These are phyloP conservation scores for Oxyscelio sp. DNA, from an alignment of 2,888 invertebrate genomes.

Conservation along the genomic window DNA sequence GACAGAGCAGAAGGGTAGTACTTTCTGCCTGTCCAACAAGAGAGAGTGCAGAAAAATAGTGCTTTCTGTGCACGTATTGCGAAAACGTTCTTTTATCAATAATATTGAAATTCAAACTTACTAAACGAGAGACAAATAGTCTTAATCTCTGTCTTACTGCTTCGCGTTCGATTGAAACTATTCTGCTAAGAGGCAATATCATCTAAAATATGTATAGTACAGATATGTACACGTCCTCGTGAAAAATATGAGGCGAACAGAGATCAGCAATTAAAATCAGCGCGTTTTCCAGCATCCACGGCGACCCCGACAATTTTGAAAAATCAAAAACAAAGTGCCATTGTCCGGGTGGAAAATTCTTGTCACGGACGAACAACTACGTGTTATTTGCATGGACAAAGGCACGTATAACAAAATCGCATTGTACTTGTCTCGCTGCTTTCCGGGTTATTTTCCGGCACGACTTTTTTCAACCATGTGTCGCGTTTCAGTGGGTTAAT, in stretches of 20 bases:
- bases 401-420: conserved; percentile 5
- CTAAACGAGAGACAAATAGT: too few species aligned
- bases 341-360: conserved; percentile 10
- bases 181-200: conserved; percentile 60
- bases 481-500: conserved; percentile 36
- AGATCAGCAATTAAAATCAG: conserved; percentile 70
- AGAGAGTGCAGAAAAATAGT: too few species aligned
- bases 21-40: too few species aligned
- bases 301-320: conserved; percentile 5
- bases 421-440: conserved; percentile 13
- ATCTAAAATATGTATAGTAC: conserved; percentile 71
- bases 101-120: too few species aligned
- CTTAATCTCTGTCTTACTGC: too few species aligned
- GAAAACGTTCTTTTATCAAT: too few species aligned
- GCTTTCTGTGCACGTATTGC: too few species aligned
- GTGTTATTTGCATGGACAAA: background rate
- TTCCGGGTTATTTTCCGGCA: conserved; percentile 4
- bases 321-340: conserved; percentile 17
- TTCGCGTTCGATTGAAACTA: conserved; percentile 52
- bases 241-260: conserved; percentile 72
- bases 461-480: background rate
- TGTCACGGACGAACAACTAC: background rate
- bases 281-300: conserved; percentile 15
- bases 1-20: too few species aligned
- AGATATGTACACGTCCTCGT: conserved; percentile 78